A percentile compares a stretch with the other conserved stretches of the same genome.
Conservation (phyloP, 2,888 invertebrate species). For the Callyntrura guangdongensis region DNA sequence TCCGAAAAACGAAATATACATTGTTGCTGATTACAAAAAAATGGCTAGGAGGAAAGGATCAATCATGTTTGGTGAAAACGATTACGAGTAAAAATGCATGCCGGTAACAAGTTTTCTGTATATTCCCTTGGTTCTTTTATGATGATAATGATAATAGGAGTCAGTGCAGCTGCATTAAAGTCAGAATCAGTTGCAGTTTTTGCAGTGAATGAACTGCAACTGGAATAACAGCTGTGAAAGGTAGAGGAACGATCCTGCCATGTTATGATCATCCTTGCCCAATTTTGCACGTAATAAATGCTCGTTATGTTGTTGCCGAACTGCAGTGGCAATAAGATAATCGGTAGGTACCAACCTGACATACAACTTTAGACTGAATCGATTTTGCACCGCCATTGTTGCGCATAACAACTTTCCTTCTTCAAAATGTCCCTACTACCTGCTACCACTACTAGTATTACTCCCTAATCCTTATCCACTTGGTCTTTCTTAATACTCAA, state of each 20-base stretch:
- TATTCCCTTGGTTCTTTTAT: too few species aligned
- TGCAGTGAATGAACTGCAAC: slow-evolving; percentile 38
- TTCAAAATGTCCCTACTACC: too few species aligned
- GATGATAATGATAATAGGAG: too few species aligned
- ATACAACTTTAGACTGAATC: background rate
- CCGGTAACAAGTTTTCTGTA: slow-evolving; percentile 22
- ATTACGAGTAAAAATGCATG: background rate
- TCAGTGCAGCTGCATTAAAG: background rate
- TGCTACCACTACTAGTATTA: too few species aligned
- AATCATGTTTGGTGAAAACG: slow-evolving; percentile 34
- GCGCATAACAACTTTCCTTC: too few species aligned
- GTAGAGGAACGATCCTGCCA: background rate
- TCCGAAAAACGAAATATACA: too few species aligned
- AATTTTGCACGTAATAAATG: background rate
- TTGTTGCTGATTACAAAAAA: background rate
- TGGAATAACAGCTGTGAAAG: slow-evolving; percentile 14
- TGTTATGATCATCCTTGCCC: background rate
- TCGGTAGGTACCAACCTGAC: too few species aligned
- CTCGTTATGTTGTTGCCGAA: too few species aligned
- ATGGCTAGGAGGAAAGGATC: background rate
- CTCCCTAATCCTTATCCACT: too few species aligned
- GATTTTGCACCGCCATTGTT: background rate
- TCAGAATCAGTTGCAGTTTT: slow-evolving; percentile 13
- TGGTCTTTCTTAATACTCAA: too few species aligned
- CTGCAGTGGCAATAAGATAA: too few species aligned